phyloP scores from a whole-genome alignment of 2,113 vertebrate species.

The Porphyrio hochstetteri region DNA sequence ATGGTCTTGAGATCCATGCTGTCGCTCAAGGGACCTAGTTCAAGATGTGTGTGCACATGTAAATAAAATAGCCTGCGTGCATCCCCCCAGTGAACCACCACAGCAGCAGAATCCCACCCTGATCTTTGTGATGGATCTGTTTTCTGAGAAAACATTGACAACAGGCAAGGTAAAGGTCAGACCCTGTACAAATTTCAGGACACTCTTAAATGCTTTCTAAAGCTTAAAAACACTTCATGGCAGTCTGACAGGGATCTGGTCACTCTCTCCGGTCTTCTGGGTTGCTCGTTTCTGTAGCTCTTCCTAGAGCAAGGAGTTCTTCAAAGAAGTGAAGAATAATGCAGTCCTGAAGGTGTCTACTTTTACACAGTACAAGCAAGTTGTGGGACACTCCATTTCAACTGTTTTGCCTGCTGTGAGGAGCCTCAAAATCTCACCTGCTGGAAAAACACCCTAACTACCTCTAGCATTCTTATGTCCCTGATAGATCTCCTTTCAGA shows the following conservation, averaged over 20 bases:
- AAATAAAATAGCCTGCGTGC: background rate
- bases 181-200: background rate
- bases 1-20: background rate
- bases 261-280: background rate
- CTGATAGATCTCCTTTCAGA: background rate
- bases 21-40: background rate
- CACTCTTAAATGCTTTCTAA: background rate
- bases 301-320: background rate
- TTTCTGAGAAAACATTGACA: background rate
- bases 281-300: accelerated
- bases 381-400: background rate
- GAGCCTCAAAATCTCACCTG: background rate
- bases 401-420: background rate
- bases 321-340: background rate
- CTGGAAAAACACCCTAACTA: background rate
- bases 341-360: background rate
- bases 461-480: background rate
- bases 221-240: background rate
- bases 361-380: background rate
- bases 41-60: accelerated
- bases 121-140: background rate
- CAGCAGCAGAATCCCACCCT: background rate
- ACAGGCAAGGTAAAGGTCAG: background rate
- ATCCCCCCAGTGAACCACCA: background rate
- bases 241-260: background rate